A percentile compares a stretch with the other conserved stretches of the same genome.
These are phyloP conservation scores for Ommatoiulus sabulosus DNA, from an alignment of 2,888 invertebrate genomes.

Conservation along the genomic window DNA sequence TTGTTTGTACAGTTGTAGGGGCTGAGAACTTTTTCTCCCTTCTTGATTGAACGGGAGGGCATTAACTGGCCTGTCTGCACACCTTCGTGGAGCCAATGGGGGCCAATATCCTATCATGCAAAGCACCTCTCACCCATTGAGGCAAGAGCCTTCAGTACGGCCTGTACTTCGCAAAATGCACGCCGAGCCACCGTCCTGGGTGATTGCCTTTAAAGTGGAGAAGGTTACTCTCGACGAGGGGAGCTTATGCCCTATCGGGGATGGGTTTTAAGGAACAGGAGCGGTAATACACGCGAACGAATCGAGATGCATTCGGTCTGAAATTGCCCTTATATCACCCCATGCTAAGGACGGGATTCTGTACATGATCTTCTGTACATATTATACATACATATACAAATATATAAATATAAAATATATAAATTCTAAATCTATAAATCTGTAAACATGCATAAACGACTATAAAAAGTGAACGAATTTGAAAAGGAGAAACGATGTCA, in stretches of 20 bases:
- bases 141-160: conserved; percentile 50
- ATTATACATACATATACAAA: conserved; percentile 53
- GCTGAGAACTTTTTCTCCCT: conserved; percentile 40
- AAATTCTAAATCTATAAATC: conserved; percentile 52
- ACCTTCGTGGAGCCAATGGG: conserved; percentile 23
- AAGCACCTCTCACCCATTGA: conserved; percentile 42
- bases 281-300: conserved; percentile 1
- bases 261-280: background rate
- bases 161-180: conserved; percentile 37
- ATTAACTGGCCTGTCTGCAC: background rate
- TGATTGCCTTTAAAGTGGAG: conserved; percentile 47
- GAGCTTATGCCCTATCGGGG: background rate
- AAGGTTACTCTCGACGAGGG: conserved; percentile 20
- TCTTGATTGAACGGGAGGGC: conserved; percentile 45
- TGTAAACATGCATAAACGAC: conserved; percentile 49
- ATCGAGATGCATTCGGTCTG: conserved; percentile 47
- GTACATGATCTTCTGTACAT: conserved; percentile 53
- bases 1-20: conserved; percentile 49
- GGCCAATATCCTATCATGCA: conserved; percentile 47
- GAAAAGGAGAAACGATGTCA: background rate
- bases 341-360: conserved; percentile 47
- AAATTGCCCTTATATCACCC: conserved; percentile 50
- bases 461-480: conserved; percentile 26
- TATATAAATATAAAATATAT: conserved; percentile 54
- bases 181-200: conserved; percentile 46